Evolutionary conservation across 1,140 invertebrate species (phyloP), one percentile per base, ranked within the genome.

Genomic region (Proales similis): DNA sequence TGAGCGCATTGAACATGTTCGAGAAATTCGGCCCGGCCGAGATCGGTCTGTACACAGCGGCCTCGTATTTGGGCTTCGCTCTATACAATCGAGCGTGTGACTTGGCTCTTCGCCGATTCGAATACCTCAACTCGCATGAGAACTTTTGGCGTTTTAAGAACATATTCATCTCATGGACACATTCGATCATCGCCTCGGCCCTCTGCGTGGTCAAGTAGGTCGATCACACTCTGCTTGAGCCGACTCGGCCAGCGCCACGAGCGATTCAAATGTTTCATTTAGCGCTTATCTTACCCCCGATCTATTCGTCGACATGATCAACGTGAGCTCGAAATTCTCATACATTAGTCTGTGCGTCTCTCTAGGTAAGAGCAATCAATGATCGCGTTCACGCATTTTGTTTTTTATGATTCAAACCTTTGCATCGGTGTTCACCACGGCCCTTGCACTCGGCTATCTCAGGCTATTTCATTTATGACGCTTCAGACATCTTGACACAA

Each of bases 71-170:
- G 27, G 39, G 39, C 30, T 57, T 57, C 30, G 20, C 45, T 5
- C 30, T 57, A 11, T 57, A 42, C 30, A 57, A 57, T 57, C 19
- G 27, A 27, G 30, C 45, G 24, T 57, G 51, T 42, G 19, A 26
- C 1, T 42, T 42, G 39, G 27, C 6, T 38, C 29, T 57, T 24
- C n/a, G 29, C 14, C 39, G 24, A 42, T 57, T 43, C 7, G 51
- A 57, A 22, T 57, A 42, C 22, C 36, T 57, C 2, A 39, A 29
- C 17, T 30, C 51, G n/a, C 51, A 57, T 27, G 39, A 42, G 51
- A 57, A 57, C 29, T 57, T 42, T 42, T 57, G 51, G 51, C 26
- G 51, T 14, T 57, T 57, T 42, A 57, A 57, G 29, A 57, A 57
- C 27, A 57, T 42, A 17, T 42, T 57, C 45, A 42, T 57, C 27